These are phyloP conservation scores for Poeciliopsis presidionis DNA, from an alignment of 2,797 vertebrate genomes.

Conservation along the genomic window DNA sequence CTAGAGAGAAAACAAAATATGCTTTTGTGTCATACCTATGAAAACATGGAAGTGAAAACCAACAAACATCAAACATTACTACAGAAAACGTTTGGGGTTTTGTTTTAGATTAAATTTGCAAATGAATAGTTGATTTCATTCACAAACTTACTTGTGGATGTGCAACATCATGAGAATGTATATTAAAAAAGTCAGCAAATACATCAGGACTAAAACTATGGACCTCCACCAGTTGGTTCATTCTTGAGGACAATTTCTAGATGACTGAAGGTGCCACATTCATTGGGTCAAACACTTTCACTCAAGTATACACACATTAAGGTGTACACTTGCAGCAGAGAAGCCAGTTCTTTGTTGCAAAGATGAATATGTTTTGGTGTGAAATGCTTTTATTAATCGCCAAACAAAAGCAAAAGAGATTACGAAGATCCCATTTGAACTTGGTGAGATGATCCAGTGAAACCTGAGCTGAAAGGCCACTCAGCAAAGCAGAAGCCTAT, in stretches of 20 bases:
- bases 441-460: background rate
- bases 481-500: background rate
- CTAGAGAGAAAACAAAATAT: slow-evolving; percentile 3
- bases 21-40: background rate
- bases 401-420: background rate
- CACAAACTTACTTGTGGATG: background rate
- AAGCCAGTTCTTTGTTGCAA: background rate
- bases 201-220: background rate
- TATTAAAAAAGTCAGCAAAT: background rate
- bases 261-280: background rate
- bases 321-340: background rate
- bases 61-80: background rate
- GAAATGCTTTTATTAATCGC: background rate
- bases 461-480: background rate
- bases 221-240: background rate
- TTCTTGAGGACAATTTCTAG: background rate
- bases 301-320: background rate
- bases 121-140: background rate
- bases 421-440: background rate
- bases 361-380: background rate
- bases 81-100: background rate
- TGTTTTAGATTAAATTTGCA: background rate
- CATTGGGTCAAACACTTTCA: background rate
- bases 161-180: background rate
- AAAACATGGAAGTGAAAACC: slow-evolving; percentile 3